Evolutionary conservation across 2,888 invertebrate genomes (phyloP).

Genomic region (Lomographa bimaculata): DNA sequence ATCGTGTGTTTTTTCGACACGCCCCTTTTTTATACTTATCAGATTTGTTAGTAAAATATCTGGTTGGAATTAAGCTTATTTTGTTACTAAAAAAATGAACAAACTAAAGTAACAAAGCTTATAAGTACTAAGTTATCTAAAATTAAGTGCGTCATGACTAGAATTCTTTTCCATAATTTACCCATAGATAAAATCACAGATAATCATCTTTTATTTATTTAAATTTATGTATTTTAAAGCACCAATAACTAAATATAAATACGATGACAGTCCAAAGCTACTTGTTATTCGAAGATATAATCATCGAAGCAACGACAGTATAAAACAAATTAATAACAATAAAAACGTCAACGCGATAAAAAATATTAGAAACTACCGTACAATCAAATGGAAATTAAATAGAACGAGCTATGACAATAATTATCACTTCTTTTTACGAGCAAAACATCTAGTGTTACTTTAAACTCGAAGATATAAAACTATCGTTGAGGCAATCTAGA

Average conservation of each 20-base stretch:
- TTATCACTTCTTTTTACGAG: slow-evolving; percentile 72
- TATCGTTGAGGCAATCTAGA: slow-evolving; percentile 20
- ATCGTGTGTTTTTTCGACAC: too few relatives aligned
- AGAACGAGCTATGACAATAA: slow-evolving; percentile 70
- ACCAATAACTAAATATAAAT: slow-evolving; percentile 18
- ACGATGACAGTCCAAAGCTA: slow-evolving; percentile 22
- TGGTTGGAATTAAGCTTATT: too few relatives aligned
- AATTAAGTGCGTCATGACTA: too few relatives aligned
- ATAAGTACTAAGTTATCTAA: too few relatives aligned
- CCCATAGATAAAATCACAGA: slow-evolving; percentile 14
- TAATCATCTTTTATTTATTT: slow-evolving; percentile 5
- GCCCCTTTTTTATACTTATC: too few relatives aligned
- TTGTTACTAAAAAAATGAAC: too few relatives aligned
- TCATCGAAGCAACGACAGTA: slow-evolving; percentile 36
- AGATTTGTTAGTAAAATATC: too few relatives aligned
- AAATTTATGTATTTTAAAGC: slow-evolving; percentile 14
- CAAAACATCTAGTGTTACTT: slow-evolving; percentile 67
- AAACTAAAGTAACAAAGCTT: too few relatives aligned
- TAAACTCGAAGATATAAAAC: slow-evolving; percentile 30
- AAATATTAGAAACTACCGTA: slow-evolving; percentile 54
- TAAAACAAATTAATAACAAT: slow-evolving; percentile 75
- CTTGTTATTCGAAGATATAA: slow-evolving; percentile 29
- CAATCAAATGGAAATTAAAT: slow-evolving; percentile 75
- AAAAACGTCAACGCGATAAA: slow-evolving; percentile 66
- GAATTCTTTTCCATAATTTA: too few relatives aligned